Conservation (phyloP, 2,888 invertebrate genomes). For the Yponomeuta plumbellus region DNA sequence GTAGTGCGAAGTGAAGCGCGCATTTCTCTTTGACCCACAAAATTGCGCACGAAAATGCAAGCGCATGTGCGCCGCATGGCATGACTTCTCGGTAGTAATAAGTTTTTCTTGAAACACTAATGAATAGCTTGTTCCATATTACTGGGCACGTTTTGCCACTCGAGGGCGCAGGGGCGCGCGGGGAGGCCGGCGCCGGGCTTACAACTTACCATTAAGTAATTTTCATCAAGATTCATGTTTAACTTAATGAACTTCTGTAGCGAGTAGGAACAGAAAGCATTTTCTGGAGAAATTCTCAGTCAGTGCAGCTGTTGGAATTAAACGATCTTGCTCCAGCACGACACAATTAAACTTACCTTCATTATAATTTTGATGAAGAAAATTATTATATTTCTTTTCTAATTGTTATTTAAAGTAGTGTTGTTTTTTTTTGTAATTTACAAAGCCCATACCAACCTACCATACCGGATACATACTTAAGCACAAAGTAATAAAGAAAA, state of each 20-base stretch:
- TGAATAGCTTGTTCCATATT: slow-evolving; percentile 70
- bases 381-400: slow-evolving; percentile 11
- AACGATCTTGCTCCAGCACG: slow-evolving; percentile 11
- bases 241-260: slow-evolving; percentile 38
- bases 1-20: not conserved
- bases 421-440: not conserved
- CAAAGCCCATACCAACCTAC: not conserved
- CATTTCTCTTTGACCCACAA: slow-evolving; percentile 40
- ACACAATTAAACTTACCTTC: slow-evolving; percentile 8
- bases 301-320: slow-evolving; percentile 11
- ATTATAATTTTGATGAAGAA: slow-evolving; percentile 4
- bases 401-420: slow-evolving; percentile 6
- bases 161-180: slow-evolving; percentile 30
- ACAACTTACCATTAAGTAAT: slow-evolving; percentile 57
- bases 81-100: slow-evolving; percentile 60
- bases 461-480: not conserved
- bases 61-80: slow-evolving; percentile 55
- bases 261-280: slow-evolving; percentile 17
- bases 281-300: slow-evolving; percentile 8
- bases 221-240: slow-evolving; percentile 58
- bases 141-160: slow-evolving; percentile 67
- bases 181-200: slow-evolving; percentile 43
- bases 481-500: slow-evolving; percentile 16
- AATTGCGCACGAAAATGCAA: slow-evolving; percentile 58
- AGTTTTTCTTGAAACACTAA: slow-evolving; percentile 72